Base-by-base conservation (phyloP, 1,140 invertebrate genomes). In the Dreissena rostriformis region DNA sequence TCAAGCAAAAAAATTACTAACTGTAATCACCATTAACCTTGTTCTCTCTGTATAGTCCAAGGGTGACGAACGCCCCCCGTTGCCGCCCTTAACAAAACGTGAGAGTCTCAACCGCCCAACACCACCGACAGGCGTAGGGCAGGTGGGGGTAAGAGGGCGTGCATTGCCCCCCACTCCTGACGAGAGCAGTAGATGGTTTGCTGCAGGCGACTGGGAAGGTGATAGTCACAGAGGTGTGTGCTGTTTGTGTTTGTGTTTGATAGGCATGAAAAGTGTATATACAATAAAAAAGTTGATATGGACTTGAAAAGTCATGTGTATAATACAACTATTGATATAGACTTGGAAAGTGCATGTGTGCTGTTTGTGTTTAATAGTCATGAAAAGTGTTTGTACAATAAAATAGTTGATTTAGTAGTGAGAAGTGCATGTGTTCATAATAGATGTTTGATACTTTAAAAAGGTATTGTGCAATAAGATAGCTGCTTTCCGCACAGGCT, bases 151-250 rank as follows among this genome's bases (percentile, higher is more conserved):
- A 15, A 67, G 28, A 22, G 26, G 28, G 52, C 52, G 79, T 17
- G 28, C 68, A 8, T 49, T 82, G 15, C 80, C 80, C 6, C 80
- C 80, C 11, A 82, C 72, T 17, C 80, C 80, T 14, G 80, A 63
- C 17, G 67, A 72, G 29, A 57, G 53, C 14, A 70, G 24, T 52
- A 24, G 76, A 6, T 28, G 52, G 28, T 51, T 74, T 28, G 63
- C 17, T 55, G 66, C 26, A 6, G 78, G 78, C 0, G 68, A 81
- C 78, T 71, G 66, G 66, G 78, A 81, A 17, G 78, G 78, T 2
- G 39, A 39, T 39, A 39, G 8, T 39, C 51, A 26, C 61, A 79
- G 26, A 65, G 22, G 24, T 66, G 63, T 68, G 24, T 52, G 55
- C 28, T 39, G 39, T 39, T 39, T 39, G 39, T 39, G 39, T 39